Percentiles rank a stretch among this genome's conserved stretches.
Conservation (phyloP, 2,113 vertebrate species). For the Coracopsis vasa region DNA sequence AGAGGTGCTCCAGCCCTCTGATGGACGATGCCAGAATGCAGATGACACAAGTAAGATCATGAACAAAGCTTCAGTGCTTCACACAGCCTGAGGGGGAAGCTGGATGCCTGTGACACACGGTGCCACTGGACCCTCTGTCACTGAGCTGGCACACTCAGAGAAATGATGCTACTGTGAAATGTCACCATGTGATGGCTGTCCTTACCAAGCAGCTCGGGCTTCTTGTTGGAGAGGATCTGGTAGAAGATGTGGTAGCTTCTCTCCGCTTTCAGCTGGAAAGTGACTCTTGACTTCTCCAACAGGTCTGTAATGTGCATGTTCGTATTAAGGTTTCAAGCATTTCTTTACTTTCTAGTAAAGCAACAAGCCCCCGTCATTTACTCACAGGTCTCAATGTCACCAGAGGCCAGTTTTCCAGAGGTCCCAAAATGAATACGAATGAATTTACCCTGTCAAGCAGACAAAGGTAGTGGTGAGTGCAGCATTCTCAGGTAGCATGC, state of each 20-base stretch:
- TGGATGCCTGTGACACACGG: not conserved
- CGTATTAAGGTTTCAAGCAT: not conserved
- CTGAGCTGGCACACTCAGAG: not conserved
- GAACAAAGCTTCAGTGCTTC: not conserved
- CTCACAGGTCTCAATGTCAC: constrained; percentile 81
- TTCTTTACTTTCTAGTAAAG: not conserved
- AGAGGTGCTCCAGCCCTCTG: not conserved
- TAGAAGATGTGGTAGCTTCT: constrained; percentile 95
- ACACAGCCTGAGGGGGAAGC: not conserved
- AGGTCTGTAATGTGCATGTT: constrained; percentile 73
- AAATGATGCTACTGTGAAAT: not conserved
- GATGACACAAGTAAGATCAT: not conserved
- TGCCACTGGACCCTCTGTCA: not conserved
- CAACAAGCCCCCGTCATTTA: not conserved
- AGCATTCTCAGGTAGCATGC: not conserved
- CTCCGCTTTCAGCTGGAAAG: constrained; percentile 89
- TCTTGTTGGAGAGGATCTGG: constrained; percentile 89
- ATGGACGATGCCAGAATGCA: fast-evolving
- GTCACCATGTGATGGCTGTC: not conserved
- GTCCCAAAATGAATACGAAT: constrained; percentile 79
- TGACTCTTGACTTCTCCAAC: constrained; percentile 90
- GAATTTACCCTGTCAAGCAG: constrained; percentile 73
- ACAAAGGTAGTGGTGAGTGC: not conserved
- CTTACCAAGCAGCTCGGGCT: constrained; percentile 87
- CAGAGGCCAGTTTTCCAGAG: constrained; percentile 77